These are phyloP conservation scores for Campylomormyrus numenius DNA, from an alignment of 2,113 vertebrate genomes.

Conservation along the genomic window DNA sequence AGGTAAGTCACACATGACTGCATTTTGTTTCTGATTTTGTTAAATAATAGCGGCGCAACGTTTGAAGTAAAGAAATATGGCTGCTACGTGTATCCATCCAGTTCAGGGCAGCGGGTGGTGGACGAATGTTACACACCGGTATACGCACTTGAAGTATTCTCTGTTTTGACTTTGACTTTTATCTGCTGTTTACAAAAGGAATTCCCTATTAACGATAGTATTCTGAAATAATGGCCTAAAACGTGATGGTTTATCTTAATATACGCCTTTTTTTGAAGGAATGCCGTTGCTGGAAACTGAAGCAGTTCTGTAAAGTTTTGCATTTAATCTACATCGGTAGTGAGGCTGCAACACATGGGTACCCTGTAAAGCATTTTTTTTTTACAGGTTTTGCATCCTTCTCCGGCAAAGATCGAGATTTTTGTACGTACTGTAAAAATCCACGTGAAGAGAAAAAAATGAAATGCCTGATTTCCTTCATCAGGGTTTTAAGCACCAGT, in stretches of 20 bases:
- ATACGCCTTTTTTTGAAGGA: background rate
- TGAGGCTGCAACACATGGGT: background rate
- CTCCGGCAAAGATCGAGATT: background rate
- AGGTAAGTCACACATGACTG: background rate
- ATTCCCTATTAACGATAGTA: background rate
- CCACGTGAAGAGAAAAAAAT: background rate
- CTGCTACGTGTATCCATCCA: slow-evolving; percentile 1
- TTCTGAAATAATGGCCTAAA: background rate
- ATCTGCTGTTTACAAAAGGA: background rate
- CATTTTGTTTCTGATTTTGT: background rate
- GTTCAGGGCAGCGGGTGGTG: background rate
- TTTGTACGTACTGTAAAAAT: background rate
- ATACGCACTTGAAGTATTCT: background rate
- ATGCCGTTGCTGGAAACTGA: background rate
- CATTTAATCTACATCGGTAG: background rate
- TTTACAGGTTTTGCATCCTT: background rate
- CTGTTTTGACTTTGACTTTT: background rate
- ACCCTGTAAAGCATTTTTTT: background rate
- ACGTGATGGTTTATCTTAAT: background rate
- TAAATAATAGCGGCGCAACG: background rate
- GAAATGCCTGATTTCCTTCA: background rate
- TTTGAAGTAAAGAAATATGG: slow-evolving; percentile 21
- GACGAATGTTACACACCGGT: background rate
- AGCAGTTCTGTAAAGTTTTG: slow-evolving; percentile 1
- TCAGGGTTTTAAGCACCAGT: background rate